phyloP scores from a whole-genome alignment of 1,140 invertebrate genomes.

The Polypedilum pembai region DNA sequence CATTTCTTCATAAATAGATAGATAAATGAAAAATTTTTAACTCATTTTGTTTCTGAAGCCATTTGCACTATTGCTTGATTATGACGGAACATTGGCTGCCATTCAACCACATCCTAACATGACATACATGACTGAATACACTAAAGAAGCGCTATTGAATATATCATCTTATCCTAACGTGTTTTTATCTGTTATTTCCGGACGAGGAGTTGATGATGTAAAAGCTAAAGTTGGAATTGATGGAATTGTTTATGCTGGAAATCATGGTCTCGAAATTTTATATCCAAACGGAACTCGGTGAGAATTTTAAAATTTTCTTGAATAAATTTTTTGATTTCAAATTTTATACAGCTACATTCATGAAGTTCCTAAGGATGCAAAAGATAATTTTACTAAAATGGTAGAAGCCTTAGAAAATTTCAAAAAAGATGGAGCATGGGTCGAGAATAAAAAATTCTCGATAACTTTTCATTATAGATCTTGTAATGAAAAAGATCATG shows the following conservation, averaged over 20 bases:
- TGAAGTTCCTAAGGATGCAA: conserved; percentile 73
- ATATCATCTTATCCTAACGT: conserved; percentile 75
- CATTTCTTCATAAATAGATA: too few relatives aligned
- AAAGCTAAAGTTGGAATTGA: conserved; percentile 80
- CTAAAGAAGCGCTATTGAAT: conserved; percentile 68
- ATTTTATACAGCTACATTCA: conserved; percentile 43
- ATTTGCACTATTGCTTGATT: conserved; percentile 74
- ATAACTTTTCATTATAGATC: conserved; percentile 86
- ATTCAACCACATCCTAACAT: conserved; percentile 80
- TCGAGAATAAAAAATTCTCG: conserved; percentile 80
- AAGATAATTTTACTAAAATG: conserved; percentile 67
- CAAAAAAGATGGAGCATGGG: conserved; percentile 72
- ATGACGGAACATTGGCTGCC: conserved; percentile 81
- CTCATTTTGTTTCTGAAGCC: too few relatives aligned
- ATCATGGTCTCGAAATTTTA: conserved; percentile 80
- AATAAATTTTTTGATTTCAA: background rate
- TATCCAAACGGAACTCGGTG: conserved; percentile 84
- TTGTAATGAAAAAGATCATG: conserved; percentile 55
- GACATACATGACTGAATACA: conserved; percentile 70
- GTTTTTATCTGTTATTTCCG: conserved; percentile 78
- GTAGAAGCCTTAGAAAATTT: conserved; percentile 69
- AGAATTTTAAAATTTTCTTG: conserved; percentile 42
- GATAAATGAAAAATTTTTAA: too few relatives aligned
- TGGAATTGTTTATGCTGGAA: conserved; percentile 85
- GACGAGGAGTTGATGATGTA: conserved; percentile 74